A percentile compares a stretch with the other conserved stretches of the same genome.
Evolutionary conservation across 2,113 vertebrate genomes (phyloP).

Genomic region (Misgurnus mizolepis): DNA sequence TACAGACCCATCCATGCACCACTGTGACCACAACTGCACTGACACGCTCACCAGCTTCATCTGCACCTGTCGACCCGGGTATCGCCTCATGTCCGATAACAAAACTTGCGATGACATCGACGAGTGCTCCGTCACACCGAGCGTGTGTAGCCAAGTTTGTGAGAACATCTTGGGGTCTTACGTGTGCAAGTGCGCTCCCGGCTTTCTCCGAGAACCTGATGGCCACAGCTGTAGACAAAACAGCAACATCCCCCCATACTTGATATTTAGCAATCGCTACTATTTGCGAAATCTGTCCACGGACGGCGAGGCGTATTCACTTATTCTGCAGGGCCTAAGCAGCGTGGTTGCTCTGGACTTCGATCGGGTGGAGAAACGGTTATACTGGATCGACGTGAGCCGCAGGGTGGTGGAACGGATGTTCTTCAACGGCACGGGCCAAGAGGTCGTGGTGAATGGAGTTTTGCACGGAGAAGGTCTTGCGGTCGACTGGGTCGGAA

Average conservation of each 20-base stretch:
- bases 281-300: slow-evolving; percentile 94
- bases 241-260: slow-evolving; percentile 92
- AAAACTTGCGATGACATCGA: slow-evolving; percentile 89
- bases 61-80: slow-evolving; percentile 88
- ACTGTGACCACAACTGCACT: slow-evolving; percentile 92
- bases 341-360: slow-evolving; percentile 93
- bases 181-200: slow-evolving; percentile 93
- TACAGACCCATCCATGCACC: slow-evolving; percentile 83
- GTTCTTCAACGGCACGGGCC: slow-evolving; percentile 87
- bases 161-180: slow-evolving; percentile 93
- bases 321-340: slow-evolving; percentile 92
- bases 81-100: slow-evolving; percentile 92
- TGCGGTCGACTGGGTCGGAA: slow-evolving; percentile 93
- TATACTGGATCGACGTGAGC: slow-evolving; percentile 93
- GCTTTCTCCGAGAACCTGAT: slow-evolving; percentile 91
- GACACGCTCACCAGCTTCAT: slow-evolving; percentile 93
- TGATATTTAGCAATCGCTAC: slow-evolving; percentile 98
- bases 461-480: slow-evolving; percentile 86
- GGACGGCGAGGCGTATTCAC: slow-evolving; percentile 87
- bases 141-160: slow-evolving; percentile 93
- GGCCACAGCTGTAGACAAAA: slow-evolving; percentile 94
- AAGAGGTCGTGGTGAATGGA: slow-evolving; percentile 84
- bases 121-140: slow-evolving; percentile 87
- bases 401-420: slow-evolving; percentile 90
- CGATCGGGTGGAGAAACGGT: slow-evolving; percentile 87